These are phyloP conservation scores for Cotesia vestalis DNA, from an alignment of 1,140 invertebrate species.

Conservation along the genomic window DNA sequence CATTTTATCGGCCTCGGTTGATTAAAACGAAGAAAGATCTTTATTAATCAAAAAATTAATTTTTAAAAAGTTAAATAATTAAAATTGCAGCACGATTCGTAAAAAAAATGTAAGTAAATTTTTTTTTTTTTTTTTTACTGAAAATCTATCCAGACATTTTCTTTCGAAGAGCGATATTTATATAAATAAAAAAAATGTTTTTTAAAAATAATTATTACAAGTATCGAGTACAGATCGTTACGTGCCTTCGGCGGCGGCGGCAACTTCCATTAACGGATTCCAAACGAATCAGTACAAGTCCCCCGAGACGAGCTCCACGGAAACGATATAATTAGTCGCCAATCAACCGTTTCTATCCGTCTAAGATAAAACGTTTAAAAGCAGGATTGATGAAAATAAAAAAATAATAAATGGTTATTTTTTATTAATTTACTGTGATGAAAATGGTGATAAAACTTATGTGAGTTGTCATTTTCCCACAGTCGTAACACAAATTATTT, in stretches of 20 bases:
- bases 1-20: constrained; percentile 19
- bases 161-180: too few relatives aligned
- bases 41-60: too few relatives aligned
- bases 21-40: background rate
- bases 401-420: background rate
- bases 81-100: too few relatives aligned
- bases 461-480: constrained; percentile 32
- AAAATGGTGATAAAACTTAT: constrained; percentile 22
- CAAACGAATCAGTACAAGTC: constrained; percentile 36
- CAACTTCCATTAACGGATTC: constrained; percentile 34
- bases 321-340: constrained; percentile 34
- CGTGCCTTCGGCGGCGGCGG: constrained; percentile 21
- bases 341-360: constrained; percentile 26
- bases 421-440: constrained; percentile 2
- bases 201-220: background rate
- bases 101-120: too few relatives aligned
- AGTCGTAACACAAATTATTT: constrained; percentile 14
- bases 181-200: background rate
- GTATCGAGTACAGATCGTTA: constrained; percentile 24
- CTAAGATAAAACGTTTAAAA: constrained; percentile 21
- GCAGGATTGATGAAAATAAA: background rate
- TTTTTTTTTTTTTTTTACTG: too few relatives aligned
- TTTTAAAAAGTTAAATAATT: too few relatives aligned
- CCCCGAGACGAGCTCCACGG: constrained; percentile 25
- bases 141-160: too few relatives aligned